These are phyloP conservation scores for Meiosimyza platycephala DNA, from an alignment of 2,888 invertebrate species.

Conservation along the genomic window DNA sequence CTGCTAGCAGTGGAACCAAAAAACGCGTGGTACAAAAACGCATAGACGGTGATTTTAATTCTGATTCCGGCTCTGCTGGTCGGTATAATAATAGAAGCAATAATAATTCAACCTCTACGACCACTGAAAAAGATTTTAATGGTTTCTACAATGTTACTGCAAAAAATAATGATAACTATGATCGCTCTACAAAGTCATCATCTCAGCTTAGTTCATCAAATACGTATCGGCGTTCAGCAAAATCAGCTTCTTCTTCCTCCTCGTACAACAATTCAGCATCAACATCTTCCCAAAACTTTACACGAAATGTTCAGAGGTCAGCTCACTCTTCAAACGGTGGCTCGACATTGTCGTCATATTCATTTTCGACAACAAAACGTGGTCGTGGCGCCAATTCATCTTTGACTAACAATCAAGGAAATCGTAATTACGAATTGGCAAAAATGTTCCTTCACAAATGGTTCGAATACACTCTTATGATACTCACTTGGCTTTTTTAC, in stretches of 20 bases:
- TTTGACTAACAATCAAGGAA: conserved; percentile 50
- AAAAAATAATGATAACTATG: conserved; percentile 67
- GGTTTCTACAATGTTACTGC: conserved; percentile 55
- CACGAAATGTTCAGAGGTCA: conserved; percentile 25
- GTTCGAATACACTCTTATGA: conserved; percentile 72
- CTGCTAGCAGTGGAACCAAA: conserved; percentile 46
- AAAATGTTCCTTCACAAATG: conserved; percentile 70
- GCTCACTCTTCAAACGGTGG: conserved; percentile 31
- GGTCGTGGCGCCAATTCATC: conserved; percentile 19
- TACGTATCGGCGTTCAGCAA: conserved; percentile 14
- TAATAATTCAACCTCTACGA: conserved; percentile 30
- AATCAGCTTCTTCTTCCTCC: conserved; percentile 36
- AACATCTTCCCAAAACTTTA: conserved; percentile 25
- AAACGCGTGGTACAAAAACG: conserved; percentile 46
- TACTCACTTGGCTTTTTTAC: conserved; percentile 82
- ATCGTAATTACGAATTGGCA: conserved; percentile 69
- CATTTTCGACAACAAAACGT: conserved; percentile 21
- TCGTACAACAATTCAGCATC: conserved; percentile 48
- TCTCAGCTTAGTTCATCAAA: conserved; percentile 15
- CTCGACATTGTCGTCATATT: conserved; percentile 30
- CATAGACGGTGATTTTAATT: conserved; percentile 23
- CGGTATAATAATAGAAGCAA: conserved; percentile 27
- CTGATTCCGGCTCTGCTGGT: neutral
- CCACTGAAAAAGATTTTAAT: conserved; percentile 46
- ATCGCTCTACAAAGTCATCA: conserved; percentile 51